Base-by-base conservation (phyloP, 2,797 vertebrate species). In the Macrochelys suwanniensis region DNA sequence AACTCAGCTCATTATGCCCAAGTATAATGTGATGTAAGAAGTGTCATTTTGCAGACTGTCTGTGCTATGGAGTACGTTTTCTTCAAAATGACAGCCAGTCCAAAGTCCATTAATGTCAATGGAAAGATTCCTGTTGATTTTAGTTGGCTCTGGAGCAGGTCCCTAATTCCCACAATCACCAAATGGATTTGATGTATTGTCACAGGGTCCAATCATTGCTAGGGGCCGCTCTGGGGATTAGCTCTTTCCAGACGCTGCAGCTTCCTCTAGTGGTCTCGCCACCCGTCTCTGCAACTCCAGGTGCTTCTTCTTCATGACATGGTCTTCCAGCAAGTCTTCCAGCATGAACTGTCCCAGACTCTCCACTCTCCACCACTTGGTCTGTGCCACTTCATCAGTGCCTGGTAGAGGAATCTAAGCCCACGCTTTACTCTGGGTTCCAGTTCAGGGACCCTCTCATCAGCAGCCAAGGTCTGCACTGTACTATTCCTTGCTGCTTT, bases 161-260 rank as follows among this genome's bases (percentile, higher is more conserved):
- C 53, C 0, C 31, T 47, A 80, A 33, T 0, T 91, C 85, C 53
- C 25, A 31, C 0, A 15, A 3, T 1, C 33, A 84, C 33, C 33
- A 33, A 85, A 51, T 21, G 50, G 1, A 3, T 17, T 59, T 65
- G 16, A 15, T 65, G 33, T 17, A n/a, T 65, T 17, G 33, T n/a
- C 33, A 65, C 31, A 13, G 33, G 31, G 33, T 65, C 61, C 61
- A 65, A 17, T 65, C 61, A 10, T 16, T 65, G 33, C 16, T 65
- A n/a, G 31, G 3, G 59, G 61, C 33, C 4, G 2, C 16, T 9
- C 61, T 61, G 16, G 16, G 61, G 33, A 65, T 17, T n/a, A 65
- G 16, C 61, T 65, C 33, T n/a, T n/a, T 65, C 16, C 33, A 65
- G 15, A 33, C 5, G 11, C 15, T 68, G 65, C n/a, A 21, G 1